phyloP scores from a whole-genome alignment of 2,888 invertebrate species.

The Torymus aiolomorphi region DNA sequence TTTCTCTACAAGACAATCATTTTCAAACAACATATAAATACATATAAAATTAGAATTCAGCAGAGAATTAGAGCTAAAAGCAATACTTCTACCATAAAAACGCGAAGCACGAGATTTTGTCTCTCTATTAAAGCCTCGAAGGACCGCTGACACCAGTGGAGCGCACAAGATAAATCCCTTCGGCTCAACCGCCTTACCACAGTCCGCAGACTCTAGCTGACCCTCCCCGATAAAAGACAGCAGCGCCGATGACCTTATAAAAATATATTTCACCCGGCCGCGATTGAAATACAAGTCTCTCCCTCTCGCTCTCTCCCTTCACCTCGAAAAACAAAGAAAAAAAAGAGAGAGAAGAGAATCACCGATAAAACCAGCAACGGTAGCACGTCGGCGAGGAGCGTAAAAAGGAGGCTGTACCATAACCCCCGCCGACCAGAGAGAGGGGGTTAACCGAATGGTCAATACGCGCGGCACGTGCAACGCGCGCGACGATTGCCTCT shows the following conservation, averaged over 20 bases:
- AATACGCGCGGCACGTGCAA: conserved; percentile 52
- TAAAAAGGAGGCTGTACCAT: conserved; percentile 8
- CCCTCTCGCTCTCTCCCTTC: conserved; percentile 17
- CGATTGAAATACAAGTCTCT: conserved; percentile 48
- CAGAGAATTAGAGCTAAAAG: too few species aligned
- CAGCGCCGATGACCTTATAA: conserved; percentile 37
- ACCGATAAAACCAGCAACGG: background rate
- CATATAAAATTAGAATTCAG: too few species aligned
- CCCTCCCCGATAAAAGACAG: conserved; percentile 37
- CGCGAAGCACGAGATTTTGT: too few species aligned
- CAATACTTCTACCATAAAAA: too few species aligned
- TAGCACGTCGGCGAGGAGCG: background rate
- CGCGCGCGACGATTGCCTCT: conserved; percentile 13
- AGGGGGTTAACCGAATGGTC: conserved; percentile 51
- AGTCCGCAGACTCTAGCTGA: background rate
- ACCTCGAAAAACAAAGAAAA: conserved; percentile 23
- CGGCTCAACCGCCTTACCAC: too few species aligned
- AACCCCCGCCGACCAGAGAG: conserved; percentile 12
- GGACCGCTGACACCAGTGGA: too few species aligned
- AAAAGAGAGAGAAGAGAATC: background rate
- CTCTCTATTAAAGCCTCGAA: too few species aligned
- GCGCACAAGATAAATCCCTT: too few species aligned
- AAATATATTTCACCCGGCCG: conserved; percentile 48
- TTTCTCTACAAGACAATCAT: too few species aligned
- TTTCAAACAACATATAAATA: too few species aligned